Conservation (phyloP, 2,888 invertebrate species). For the Rotaria magnacalcarata region DNA sequence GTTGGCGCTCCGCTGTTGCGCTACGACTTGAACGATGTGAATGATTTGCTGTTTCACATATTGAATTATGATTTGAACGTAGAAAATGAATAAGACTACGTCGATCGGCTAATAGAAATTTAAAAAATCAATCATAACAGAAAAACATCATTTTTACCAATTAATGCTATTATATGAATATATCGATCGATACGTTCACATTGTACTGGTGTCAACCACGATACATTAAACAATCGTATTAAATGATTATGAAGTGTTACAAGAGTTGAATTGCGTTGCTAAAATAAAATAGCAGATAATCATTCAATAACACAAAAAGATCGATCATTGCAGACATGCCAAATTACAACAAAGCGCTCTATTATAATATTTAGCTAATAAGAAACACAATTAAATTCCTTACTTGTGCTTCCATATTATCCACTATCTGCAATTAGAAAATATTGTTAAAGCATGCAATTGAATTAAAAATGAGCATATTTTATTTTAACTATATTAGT, state of each 20-base stretch:
- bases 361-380: not conserved
- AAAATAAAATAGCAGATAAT: slow-evolving; percentile 51
- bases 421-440: not conserved
- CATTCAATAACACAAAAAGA: not conserved
- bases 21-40: not conserved
- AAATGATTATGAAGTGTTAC: slow-evolving; percentile 3
- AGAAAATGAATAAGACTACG: slow-evolving; percentile 13
- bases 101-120: slow-evolving; percentile 20
- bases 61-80: not conserved
- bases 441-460: not conserved
- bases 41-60: not conserved
- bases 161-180: not conserved
- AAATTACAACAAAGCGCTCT: not conserved
- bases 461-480: not conserved
- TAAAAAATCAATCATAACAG: too few relatives aligned
- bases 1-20: not conserved
- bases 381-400: not conserved
- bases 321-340: not conserved
- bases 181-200: not conserved
- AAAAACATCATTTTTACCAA: not conserved
- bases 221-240: not conserved
- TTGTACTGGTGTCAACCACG: slow-evolving; percentile 4
- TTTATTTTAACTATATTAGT: not conserved
- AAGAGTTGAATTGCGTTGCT: slow-evolving; percentile 67
- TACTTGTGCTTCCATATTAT: not conserved